Percentiles rank a stretch among this genome's conserved stretches.
These are phyloP conservation scores for Podarcis lilfordi DNA, from an alignment of 2,797 vertebrate genomes.

Conservation along the genomic window DNA sequence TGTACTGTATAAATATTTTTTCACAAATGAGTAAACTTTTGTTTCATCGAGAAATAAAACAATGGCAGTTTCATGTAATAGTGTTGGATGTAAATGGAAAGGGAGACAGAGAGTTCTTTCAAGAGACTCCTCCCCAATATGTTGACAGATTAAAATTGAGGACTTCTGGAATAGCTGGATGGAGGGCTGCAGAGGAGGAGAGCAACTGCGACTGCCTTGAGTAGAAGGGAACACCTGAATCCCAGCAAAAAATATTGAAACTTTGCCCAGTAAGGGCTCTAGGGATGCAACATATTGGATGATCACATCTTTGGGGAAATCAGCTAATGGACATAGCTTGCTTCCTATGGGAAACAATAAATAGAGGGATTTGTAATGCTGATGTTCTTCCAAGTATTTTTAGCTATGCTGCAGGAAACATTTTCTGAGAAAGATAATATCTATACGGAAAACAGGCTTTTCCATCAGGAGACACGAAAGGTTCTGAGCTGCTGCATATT, in stretches of 20 bases:
- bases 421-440: slow-evolving; percentile 61
- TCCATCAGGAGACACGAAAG: slow-evolving; percentile 36
- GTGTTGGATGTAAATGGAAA: slow-evolving; percentile 2
- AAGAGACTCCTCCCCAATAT: background rate
- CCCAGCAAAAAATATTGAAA: background rate
- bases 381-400: slow-evolving; percentile 56
- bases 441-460: slow-evolving; percentile 52
- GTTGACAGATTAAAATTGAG: background rate
- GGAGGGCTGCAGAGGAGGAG: background rate
- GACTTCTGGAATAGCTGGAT: background rate
- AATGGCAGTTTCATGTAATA: slow-evolving; percentile 4
- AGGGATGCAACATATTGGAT: slow-evolving; percentile 33
- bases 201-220: background rate
- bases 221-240: background rate
- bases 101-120: slow-evolving; percentile 3
- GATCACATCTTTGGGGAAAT: slow-evolving; percentile 63
- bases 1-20: no score
- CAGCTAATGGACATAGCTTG: slow-evolving; percentile 61
- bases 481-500: slow-evolving; percentile 34
- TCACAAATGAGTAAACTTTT: no score
- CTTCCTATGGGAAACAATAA: slow-evolving; percentile 66
- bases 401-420: slow-evolving; percentile 53
- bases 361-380: slow-evolving; percentile 54
- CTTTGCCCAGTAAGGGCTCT: slow-evolving; percentile 23
- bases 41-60: background rate